Percentiles rank a stretch among this genome's conserved stretches.
phyloP scores from a whole-genome alignment of 2,797 vertebrate species.

The Mormyrops attenuatus region DNA sequence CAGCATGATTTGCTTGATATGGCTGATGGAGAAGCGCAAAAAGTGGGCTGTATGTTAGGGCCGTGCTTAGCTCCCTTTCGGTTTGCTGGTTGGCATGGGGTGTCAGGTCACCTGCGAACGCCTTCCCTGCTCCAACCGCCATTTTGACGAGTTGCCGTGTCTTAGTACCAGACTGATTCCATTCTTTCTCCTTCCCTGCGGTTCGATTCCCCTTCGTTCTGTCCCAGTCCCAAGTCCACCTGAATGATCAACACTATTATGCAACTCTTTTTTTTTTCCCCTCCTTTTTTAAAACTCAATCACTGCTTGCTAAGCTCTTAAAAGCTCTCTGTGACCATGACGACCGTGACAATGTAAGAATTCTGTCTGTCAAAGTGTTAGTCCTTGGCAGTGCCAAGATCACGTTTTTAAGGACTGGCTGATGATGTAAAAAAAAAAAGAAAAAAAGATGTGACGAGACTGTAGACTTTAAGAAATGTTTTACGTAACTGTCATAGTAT shows the following conservation, averaged over 20 bases:
- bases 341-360: background rate
- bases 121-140: background rate
- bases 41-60: background rate
- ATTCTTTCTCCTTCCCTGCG: background rate
- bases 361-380: background rate
- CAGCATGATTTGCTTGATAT: background rate
- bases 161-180: background rate
- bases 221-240: background rate
- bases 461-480: background rate
- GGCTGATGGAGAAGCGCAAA: background rate
- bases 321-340: background rate
- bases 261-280: background rate
- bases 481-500: background rate
- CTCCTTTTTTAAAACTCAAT: background rate
- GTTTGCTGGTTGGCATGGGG: background rate
- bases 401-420: background rate
- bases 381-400: background rate
- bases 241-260: background rate
- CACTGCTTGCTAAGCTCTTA: background rate
- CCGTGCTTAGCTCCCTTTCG: background rate
- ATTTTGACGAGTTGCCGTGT: background rate
- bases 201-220: background rate
- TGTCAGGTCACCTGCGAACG: background rate
- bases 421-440: background rate
- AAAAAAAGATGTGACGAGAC: background rate